Percentiles rank a stretch among this genome's conserved stretches.
Evolutionary conservation across 2,113 vertebrate species (phyloP).

Genomic region (Eleginops maclovinus): DNA sequence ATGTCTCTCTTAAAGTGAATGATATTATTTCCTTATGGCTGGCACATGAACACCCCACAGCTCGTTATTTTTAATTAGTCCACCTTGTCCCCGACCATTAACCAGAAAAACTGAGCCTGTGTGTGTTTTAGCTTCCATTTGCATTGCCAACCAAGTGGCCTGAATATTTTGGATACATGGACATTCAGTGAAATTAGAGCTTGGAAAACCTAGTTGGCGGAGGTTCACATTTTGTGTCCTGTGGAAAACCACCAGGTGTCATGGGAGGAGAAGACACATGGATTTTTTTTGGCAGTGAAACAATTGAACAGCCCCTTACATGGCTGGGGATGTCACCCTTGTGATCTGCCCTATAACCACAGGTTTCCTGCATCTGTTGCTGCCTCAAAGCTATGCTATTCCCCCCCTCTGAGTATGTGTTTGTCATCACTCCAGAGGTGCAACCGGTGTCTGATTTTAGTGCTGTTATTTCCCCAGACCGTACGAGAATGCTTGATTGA

Average conservation of each 20-base stretch:
- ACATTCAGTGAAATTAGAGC: conserved; percentile 37
- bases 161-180: conserved; percentile 6
- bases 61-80: conserved; percentile 57
- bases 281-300: conserved; percentile 54
- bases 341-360: conserved; percentile 51
- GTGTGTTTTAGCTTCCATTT: conserved; percentile 13
- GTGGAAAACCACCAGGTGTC: conserved; percentile 25
- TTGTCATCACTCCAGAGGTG: conserved; percentile 23
- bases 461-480: conserved; percentile 41
- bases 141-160: conserved; percentile 7
- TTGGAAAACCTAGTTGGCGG: conserved; percentile 9
- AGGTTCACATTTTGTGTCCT: conserved; percentile 11
- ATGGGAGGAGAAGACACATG: conserved; percentile 36
- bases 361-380: conserved; percentile 53
- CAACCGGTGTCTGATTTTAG: conserved; percentile 43
- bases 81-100: conserved; percentile 27
- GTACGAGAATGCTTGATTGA: conserved; percentile 48
- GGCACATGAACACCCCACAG: neutral
- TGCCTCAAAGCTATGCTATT: conserved; percentile 25
- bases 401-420: conserved; percentile 22
- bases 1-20: neutral
- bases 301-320: conserved; percentile 47
- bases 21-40: neutral
- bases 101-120: conserved; percentile 12
- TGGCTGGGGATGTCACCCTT: conserved; percentile 22